Conservation (phyloP, 2,888 invertebrate species). For the Hemaris fuciformis region DNA sequence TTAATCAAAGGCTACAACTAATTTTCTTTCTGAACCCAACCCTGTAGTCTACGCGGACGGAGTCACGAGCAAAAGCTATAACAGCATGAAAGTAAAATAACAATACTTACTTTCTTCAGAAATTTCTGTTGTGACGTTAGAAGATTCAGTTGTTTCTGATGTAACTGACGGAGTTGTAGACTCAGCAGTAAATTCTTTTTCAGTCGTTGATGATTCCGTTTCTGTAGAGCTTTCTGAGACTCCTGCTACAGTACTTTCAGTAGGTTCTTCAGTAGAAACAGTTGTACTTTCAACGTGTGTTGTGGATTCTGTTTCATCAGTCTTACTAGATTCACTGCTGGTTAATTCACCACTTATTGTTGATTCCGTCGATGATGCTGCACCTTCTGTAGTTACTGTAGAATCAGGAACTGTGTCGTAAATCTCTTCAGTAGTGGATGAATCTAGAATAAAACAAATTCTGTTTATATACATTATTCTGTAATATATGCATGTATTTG, state of each 20-base stretch:
- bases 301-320: conserved; percentile 18
- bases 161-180: no score
- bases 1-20: no score
- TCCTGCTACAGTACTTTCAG: neutral
- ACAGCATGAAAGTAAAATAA: no score
- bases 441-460: neutral
- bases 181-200: no score
- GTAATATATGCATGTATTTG: no score
- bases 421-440: neutral
- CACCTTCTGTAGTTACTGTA: neutral
- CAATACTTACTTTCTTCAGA: neutral
- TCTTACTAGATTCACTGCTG: neutral
- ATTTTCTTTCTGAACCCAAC: no score
- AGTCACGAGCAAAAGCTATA: no score
- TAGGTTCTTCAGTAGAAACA: neutral
- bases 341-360: neutral
- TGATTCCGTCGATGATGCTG: neutral
- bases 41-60: no score
- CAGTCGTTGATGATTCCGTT: no score
- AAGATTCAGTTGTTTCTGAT: neutral
- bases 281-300: neutral
- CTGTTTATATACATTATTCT: no score
- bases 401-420: neutral
- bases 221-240: conserved; percentile 14
- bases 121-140: neutral